These are phyloP conservation scores for Chiroxiphia lanceolata DNA, from an alignment of 2,797 vertebrate genomes.

Conservation along the genomic window DNA sequence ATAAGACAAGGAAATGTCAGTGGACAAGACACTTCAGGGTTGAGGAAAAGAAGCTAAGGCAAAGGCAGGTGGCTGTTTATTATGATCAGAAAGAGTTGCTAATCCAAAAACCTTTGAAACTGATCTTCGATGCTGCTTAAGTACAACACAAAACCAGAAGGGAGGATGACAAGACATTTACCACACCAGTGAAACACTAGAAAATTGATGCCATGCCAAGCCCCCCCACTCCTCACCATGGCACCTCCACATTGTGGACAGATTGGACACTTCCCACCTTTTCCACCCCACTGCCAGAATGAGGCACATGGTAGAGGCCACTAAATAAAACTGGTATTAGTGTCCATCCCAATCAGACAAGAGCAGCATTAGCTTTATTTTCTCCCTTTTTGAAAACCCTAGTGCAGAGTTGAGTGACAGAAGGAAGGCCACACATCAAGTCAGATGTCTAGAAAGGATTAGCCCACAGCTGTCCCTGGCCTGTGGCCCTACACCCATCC, in stretches of 20 bases:
- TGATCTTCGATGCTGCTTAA: background rate
- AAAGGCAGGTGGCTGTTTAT: background rate
- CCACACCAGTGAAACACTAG: background rate
- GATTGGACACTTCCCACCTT: background rate
- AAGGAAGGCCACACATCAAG: background rate
- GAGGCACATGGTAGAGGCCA: background rate
- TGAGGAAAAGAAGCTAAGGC: background rate
- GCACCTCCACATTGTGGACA: background rate
- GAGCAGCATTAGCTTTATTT: background rate
- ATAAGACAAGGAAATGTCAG: background rate
- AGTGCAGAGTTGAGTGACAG: background rate
- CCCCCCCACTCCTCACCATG: background rate
- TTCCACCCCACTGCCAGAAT: background rate
- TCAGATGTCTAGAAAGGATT: background rate
- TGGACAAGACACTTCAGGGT: background rate
- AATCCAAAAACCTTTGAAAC: background rate
- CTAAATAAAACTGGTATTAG: background rate
- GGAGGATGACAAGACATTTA: background rate
- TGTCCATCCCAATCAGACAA: background rate
- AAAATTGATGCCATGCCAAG: accelerated
- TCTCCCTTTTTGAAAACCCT: background rate
- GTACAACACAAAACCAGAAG: background rate
- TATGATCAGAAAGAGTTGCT: background rate
- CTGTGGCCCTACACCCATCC: background rate
- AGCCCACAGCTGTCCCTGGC: slow-evolving; percentile 32